Percentiles rank a stretch among this genome's conserved stretches.
Evolutionary conservation across 2,888 invertebrate species (phyloP).

Genomic region (Tinea pellionella): DNA sequence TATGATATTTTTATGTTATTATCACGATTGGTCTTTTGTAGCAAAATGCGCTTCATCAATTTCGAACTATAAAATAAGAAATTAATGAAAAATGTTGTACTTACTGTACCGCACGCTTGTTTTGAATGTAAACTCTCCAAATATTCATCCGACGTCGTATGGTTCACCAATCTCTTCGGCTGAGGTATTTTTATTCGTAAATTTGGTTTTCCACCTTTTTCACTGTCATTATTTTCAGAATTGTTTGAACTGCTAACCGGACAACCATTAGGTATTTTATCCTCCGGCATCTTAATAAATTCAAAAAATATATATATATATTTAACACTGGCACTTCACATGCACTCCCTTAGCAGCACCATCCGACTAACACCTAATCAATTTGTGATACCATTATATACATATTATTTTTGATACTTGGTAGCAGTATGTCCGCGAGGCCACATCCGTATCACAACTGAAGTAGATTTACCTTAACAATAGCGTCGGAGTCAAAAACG

Average conservation of each 20-base stretch:
- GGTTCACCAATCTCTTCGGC: conserved; percentile 46
- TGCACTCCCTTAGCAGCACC: background rate
- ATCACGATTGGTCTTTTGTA: background rate
- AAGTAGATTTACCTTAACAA: background rate
- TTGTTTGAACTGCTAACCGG: background rate
- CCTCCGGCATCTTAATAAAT: background rate
- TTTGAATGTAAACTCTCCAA: conserved; percentile 45
- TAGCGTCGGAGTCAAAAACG: conserved; percentile 1
- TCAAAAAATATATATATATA: too few relatives aligned
- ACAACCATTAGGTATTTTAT: background rate
- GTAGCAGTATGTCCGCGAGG: background rate
- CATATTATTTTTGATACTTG: background rate
- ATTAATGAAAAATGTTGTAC: too few relatives aligned
- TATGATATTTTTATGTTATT: background rate
- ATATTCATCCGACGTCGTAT: conserved; percentile 34
- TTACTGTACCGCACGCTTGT: conserved; percentile 20
- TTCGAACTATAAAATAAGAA: too few relatives aligned
- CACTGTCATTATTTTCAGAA: conserved; percentile 12
- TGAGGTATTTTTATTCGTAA: conserved; percentile 51
- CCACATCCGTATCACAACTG: conserved; percentile 11
- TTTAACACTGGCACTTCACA: conserved; percentile 4
- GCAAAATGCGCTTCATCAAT: too few relatives aligned
- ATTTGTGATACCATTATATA: background rate
- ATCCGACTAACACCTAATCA: background rate
- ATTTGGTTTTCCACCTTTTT: conserved; percentile 37